phyloP scores from a whole-genome alignment of 2,888 invertebrate genomes.

The Pyralis farinalis region DNA sequence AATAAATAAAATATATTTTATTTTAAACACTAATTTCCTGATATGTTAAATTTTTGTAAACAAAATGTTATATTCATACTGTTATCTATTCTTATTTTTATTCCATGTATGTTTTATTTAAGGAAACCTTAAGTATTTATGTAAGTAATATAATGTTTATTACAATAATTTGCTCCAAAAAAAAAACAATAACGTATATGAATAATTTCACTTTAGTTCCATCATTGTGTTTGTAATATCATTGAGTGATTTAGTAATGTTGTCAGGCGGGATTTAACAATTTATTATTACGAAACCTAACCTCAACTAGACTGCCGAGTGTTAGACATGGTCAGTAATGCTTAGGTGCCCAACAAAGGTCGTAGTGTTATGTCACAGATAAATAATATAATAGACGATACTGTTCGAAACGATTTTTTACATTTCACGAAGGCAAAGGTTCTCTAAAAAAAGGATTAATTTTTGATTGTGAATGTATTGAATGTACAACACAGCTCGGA shows the following conservation, averaged over 20 bases:
- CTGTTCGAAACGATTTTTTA: no score
- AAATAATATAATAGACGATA: constrained; percentile 6
- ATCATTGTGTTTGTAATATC: neutral
- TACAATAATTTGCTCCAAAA: no score
- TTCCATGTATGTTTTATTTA: no score
- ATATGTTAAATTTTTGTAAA: no score
- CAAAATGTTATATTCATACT: no score
- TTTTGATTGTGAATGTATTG: neutral
- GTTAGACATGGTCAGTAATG: constrained; percentile 59
- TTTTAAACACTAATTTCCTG: no score
- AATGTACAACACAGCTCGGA: constrained; percentile 2
- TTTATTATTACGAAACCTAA: constrained; percentile 55
- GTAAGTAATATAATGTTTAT: no score
- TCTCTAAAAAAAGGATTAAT: neutral
- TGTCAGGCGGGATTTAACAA: constrained; percentile 32
- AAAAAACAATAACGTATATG: no score
- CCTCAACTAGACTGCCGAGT: constrained; percentile 28
- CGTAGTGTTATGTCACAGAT: constrained; percentile 43
- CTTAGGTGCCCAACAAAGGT: constrained; percentile 50
- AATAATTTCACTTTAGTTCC: neutral
- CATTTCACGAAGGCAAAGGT: no score
- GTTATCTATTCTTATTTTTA: no score
- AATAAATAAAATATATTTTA: no score
- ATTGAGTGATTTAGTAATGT: constrained; percentile 44
- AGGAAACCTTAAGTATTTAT: no score